A percentile compares a stretch with the other conserved stretches of the same genome.
Conservation (phyloP, 53 echinoderm and acorn worm species). For the Patiria pectinifera region DNA sequence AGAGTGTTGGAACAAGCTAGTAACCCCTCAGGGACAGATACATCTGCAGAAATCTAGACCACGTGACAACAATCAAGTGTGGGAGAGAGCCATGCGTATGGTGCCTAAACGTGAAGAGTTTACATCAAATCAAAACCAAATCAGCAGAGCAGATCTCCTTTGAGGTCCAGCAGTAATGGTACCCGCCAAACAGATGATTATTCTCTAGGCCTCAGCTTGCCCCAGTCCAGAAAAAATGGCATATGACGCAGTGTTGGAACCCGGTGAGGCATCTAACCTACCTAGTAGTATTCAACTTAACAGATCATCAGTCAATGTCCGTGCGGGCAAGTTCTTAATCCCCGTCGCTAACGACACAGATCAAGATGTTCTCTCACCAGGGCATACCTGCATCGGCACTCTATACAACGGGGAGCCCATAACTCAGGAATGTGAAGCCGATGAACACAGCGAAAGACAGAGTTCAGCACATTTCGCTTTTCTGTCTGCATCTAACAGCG, state of each 20-base stretch:
- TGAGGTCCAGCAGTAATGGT: conserved; percentile 8
- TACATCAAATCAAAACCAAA: not conserved
- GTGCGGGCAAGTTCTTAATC: conserved; percentile 16
- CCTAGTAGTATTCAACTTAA: conserved; percentile 16
- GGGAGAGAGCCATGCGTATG: conserved; percentile 24
- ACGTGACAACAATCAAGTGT: conserved; percentile 19
- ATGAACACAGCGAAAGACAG: not conserved
- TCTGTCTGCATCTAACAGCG: not conserved
- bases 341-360: not conserved
- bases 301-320: conserved; percentile 24
- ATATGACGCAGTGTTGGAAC: conserved; percentile 18
- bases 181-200: conserved; percentile 17
- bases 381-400: conserved; percentile 11
- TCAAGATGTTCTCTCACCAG: not conserved
- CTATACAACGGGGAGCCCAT: conserved; percentile 17
- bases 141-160: conserved; percentile 14
- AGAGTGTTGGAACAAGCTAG: conserved; percentile 11
- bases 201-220: conserved; percentile 12
- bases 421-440: not conserved
- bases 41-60: conserved; percentile 20
- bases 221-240: conserved; percentile 17
- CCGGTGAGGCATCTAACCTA: conserved; percentile 24
- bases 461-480: not conserved
- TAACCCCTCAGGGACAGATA: not conserved
- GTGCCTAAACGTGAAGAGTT: conserved; percentile 2